Conservation (phyloP, 92 coral and sea anemone species). For the Palythoa heliodiscus region DNA sequence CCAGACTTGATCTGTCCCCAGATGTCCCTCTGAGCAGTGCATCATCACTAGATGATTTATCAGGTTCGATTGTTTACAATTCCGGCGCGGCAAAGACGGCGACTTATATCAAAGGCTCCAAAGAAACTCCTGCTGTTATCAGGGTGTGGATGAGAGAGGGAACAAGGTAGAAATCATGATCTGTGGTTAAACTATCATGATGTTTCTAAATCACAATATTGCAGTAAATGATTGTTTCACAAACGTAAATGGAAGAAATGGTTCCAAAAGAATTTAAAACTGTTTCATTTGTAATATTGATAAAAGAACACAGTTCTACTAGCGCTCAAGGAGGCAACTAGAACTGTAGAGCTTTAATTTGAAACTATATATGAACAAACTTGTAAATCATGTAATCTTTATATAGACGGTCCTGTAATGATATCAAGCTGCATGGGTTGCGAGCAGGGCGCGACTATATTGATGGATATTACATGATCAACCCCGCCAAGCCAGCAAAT, state of each 20-base stretch:
- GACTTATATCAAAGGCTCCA: conserved; percentile 36
- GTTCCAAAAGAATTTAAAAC: too few species aligned
- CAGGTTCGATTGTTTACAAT: conserved; percentile 57
- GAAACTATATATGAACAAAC: too few species aligned
- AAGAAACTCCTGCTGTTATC: conserved; percentile 48
- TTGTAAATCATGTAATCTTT: background rate
- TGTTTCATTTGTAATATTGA: background rate
- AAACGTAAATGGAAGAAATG: too few species aligned
- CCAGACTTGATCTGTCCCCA: conserved; percentile 54
- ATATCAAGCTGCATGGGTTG: conserved; percentile 60
- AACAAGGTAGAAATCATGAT: conserved; percentile 39
- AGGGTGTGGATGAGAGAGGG: conserved; percentile 67
- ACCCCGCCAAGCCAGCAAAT: conserved; percentile 33
- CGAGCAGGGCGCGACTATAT: conserved; percentile 26
- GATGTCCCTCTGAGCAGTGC: conserved; percentile 48
- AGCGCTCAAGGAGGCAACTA: too few species aligned
- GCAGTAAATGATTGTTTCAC: too few species aligned
- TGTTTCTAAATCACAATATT: too few species aligned
- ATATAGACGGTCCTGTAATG: conserved; percentile 63
- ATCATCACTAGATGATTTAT: conserved; percentile 37
- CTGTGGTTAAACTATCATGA: too few species aligned
- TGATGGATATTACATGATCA: conserved; percentile 53
- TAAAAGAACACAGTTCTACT: too few species aligned
- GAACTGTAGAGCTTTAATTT: background rate
- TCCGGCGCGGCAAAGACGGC: conserved; percentile 26